Percentiles rank a stretch among this genome's conserved stretches.
Conservation (phyloP, 2,113 vertebrate genomes). For the Scophthalmus maximus region DNA sequence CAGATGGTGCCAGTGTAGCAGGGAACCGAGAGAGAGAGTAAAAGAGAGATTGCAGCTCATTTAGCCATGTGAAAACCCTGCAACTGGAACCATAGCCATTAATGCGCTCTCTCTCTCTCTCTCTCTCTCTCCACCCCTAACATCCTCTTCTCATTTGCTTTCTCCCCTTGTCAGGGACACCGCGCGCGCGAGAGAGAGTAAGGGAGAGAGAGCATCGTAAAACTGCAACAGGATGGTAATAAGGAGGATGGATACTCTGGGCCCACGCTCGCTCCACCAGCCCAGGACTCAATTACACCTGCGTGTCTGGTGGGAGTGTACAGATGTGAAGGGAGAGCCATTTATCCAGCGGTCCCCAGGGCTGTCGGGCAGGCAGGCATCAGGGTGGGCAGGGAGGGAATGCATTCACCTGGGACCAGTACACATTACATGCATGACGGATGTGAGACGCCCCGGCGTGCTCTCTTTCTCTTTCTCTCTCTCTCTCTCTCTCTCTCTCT, state of each 20-base stretch:
- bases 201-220: slow-evolving; percentile 43
- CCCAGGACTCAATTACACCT: slow-evolving; percentile 78
- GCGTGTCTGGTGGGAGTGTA: slow-evolving; percentile 72
- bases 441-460: slow-evolving; percentile 60
- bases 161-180: slow-evolving; percentile 44
- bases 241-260: slow-evolving; percentile 72
- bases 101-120: slow-evolving; percentile 17
- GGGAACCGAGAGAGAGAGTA: slow-evolving; percentile 6
- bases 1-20: slow-evolving; percentile 70
- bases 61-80: slow-evolving; percentile 76
- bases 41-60: slow-evolving; percentile 64
- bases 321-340: slow-evolving; percentile 73
- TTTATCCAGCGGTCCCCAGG: slow-evolving; percentile 76
- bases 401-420: slow-evolving; percentile 67
- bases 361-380: slow-evolving; percentile 57
- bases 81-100: slow-evolving; percentile 59
- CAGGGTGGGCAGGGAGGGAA: slow-evolving; percentile 29
- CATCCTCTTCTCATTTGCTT: slow-evolving; percentile 61
- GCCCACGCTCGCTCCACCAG: slow-evolving; percentile 64
- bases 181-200: slow-evolving; percentile 16
- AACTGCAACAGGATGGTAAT: slow-evolving; percentile 66
- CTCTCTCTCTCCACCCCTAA: slow-evolving; percentile 2
- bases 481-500: slow-evolving; percentile 1
- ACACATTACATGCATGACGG: slow-evolving; percentile 79
- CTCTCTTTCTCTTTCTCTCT: slow-evolving; percentile 2